Base-by-base conservation (phyloP, 1,140 invertebrate genomes). In the Pseudomyrmex sp. region DNA sequence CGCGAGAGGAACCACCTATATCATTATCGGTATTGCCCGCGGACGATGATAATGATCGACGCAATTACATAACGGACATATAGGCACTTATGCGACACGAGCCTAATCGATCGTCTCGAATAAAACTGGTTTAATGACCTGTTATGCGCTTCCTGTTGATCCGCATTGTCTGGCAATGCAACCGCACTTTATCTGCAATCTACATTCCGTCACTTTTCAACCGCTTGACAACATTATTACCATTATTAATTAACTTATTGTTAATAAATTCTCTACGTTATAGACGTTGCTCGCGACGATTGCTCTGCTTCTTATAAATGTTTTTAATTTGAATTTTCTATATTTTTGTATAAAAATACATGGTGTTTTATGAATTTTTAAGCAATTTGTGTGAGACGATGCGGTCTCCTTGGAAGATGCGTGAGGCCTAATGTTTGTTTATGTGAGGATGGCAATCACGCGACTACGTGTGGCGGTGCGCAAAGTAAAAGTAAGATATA, bases 381-480 rank as follows among this genome's bases (percentile, higher is more conserved):
- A 98, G 97, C 97, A n/a, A 94, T 98, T 61, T 98, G 97, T 91
- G 93, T 95, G 10, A 95, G 96, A 88, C 95, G 96, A 63, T 98
- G 98, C 93, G 96, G 96, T 0, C 95, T 94, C 46, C 90, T 95
- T 48, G 97, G 97, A 44, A 95, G 96, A 68, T 98, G 98, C 90
- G 96, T 98, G 54, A 96, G 96, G 87, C 98, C 98, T 1, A 98
- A 98, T 93, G 94, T 97, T 79, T 98, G 98, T 92, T 93, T 97
- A 18, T 98, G 98, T 91, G 95, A 96, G 7, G 96, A 96, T 54
- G 96, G 96, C 23, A 91, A 94, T 0, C 94, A 96, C 56, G 94
- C 95, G 54, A 93, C 96, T 4, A 93, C 94, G 2, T 96, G 95
- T 75, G 92, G 87, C 70, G 74, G 56, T 62, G 84, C 58, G 63